phyloP scores from a whole-genome alignment of 2,797 vertebrate genomes.

The Molossus molossus region DNA sequence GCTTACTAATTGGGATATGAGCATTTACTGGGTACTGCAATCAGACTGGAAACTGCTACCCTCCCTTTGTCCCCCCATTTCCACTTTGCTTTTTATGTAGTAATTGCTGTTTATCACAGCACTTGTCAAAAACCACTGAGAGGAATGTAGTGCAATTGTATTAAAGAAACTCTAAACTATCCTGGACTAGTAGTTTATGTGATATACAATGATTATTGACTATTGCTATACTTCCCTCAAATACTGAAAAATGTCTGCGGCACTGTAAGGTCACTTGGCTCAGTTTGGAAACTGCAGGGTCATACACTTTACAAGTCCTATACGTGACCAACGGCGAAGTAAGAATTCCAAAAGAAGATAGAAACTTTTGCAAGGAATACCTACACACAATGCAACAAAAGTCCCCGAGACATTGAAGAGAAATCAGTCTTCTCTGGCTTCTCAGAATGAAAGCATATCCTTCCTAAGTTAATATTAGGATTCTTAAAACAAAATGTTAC shows the following conservation, averaged over 20 bases:
- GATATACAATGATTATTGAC: not conserved
- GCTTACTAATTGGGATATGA: not conserved
- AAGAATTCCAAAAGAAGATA: conserved; percentile 31
- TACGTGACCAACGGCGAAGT: not conserved
- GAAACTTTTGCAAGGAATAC: not conserved
- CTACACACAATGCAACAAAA: not conserved
- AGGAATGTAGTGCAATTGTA: not conserved
- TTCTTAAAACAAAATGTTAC: not conserved
- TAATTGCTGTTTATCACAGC: not conserved
- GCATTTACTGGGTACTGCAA: not conserved
- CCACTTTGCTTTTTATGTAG: not conserved
- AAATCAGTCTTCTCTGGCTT: not conserved
- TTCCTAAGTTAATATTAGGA: conserved; percentile 66
- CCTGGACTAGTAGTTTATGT: not conserved
- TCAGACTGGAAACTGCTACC: not conserved
- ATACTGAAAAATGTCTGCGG: not conserved
- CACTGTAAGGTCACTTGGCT: not conserved
- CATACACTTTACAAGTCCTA: not conserved
- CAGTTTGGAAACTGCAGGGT: not conserved
- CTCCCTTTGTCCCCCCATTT: too few species aligned
- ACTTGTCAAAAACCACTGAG: not conserved
- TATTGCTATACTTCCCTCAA: not conserved
- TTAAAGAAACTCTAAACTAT: not conserved
- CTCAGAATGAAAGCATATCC: conserved; percentile 32
- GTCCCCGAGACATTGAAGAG: conserved; percentile 37